These are phyloP conservation scores for Carterocephalus palaemon DNA, from an alignment of 2,888 invertebrate genomes.

Conservation along the genomic window DNA sequence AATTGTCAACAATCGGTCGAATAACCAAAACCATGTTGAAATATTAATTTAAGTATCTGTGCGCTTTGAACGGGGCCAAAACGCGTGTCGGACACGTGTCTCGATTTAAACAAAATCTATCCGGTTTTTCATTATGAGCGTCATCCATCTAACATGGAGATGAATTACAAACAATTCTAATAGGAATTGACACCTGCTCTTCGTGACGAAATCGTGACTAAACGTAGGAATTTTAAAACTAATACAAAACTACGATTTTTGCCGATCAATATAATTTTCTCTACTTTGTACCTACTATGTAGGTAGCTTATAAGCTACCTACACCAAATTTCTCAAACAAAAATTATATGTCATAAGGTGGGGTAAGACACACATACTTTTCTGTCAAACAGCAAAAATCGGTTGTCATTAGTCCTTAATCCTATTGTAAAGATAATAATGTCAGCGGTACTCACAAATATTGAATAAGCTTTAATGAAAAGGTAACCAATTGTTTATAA, in stretches of 20 bases:
- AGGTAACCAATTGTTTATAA: too few species aligned
- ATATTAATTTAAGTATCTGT: slow-evolving; percentile 17
- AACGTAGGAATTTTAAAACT: background rate
- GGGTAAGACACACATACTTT: too few species aligned
- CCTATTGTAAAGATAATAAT: too few species aligned
- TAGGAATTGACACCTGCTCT: slow-evolving; percentile 20
- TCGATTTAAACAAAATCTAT: slow-evolving; percentile 38
- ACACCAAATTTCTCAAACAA: too few species aligned
- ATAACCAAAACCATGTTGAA: slow-evolving; percentile 21
- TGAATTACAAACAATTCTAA: slow-evolving; percentile 13
- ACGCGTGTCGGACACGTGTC: slow-evolving; percentile 39
- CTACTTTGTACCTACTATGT: too few species aligned
- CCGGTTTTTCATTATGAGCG: slow-evolving; percentile 31
- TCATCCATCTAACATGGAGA: slow-evolving; percentile 26
- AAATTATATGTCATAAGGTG: too few species aligned
- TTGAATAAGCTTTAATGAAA: too few species aligned
- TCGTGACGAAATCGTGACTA: background rate
- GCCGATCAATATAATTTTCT: too few species aligned
- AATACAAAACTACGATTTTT: background rate
- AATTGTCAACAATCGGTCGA: slow-evolving; percentile 13
- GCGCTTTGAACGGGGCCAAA: slow-evolving; percentile 11
- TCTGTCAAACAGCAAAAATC: too few species aligned
- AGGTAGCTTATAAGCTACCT: too few species aligned
- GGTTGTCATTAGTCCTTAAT: too few species aligned
- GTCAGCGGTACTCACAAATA: too few species aligned